These are phyloP conservation scores for Bedellia somnulentella DNA, from an alignment of 2,888 invertebrate species.

Conservation along the genomic window DNA sequence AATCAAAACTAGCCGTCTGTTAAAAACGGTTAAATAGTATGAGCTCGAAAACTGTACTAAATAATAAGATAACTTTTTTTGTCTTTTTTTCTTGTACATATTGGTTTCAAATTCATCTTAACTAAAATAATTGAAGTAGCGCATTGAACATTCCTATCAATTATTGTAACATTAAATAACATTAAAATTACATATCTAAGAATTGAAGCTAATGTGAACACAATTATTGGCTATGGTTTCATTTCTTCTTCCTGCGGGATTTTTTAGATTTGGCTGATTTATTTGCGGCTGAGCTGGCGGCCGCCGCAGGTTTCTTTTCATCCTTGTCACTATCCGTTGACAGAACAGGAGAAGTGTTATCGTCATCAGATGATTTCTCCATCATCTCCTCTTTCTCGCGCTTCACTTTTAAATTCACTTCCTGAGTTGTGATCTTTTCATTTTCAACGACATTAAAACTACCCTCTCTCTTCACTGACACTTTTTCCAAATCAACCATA, in stretches of 20 bases:
- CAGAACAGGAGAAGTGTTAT: slow-evolving; percentile 46
- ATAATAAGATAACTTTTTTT: too few relatives aligned
- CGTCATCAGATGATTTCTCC: slow-evolving; percentile 63
- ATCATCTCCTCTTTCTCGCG: slow-evolving; percentile 28
- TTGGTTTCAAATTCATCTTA: slow-evolving; percentile 27
- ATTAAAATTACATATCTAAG: slow-evolving; percentile 4
- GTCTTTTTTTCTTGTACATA: slow-evolving; percentile 35
- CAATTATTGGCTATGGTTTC: too few relatives aligned
- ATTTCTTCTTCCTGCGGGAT: slow-evolving; percentile 65
- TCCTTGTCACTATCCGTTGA: slow-evolving; percentile 62
- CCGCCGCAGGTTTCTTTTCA: slow-evolving; percentile 35
- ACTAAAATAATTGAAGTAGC: slow-evolving; percentile 30
- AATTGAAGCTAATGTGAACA: slow-evolving; percentile 6
- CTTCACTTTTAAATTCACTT: slow-evolving; percentile 33
- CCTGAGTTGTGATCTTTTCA: slow-evolving; percentile 40
- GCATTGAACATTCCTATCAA: neutral
- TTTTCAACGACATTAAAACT: slow-evolving; percentile 43
- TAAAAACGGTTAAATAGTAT: too few relatives aligned
- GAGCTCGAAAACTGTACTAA: too few relatives aligned
- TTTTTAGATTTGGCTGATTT: slow-evolving; percentile 54
- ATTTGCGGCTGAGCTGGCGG: slow-evolving; percentile 35
- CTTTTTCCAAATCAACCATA: slow-evolving; percentile 42
- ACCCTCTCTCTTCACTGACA: slow-evolving; percentile 34
- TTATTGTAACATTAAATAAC: slow-evolving; percentile 1
- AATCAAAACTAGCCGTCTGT: too few relatives aligned